Evolutionary conservation across 2,113 vertebrate species (phyloP), one percentile per base, ranked within the genome.

Genomic region (Cricetomys ansorgei): DNA sequence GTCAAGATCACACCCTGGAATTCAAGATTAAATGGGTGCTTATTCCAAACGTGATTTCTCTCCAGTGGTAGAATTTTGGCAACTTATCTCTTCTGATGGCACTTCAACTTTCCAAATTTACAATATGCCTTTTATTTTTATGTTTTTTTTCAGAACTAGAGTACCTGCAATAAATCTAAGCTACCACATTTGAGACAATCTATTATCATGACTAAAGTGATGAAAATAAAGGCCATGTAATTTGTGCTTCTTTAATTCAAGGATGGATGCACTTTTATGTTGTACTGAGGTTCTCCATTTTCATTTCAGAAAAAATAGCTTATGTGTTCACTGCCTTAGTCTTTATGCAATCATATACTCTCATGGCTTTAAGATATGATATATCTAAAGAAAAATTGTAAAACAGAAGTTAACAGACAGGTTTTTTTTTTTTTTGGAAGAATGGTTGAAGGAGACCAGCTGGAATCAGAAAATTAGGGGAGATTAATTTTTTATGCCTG

Each of bases 401-500:
- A 87, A 62, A 43, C 73, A 94, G 75, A 96, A 94, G 67, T 6
- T 89, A 85, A 16, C 25, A 94, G 43, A 64, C n/a, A 27, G 37
- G 11, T 7, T 76, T 57, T 77, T 81, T 57, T 77, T 81, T 69
- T 62, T 84, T 95, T 87, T 77, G 59, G 37, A 87, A 64, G 21
- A 92, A 79, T 89, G 96, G 95, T 83, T 95, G 95, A 97, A 97
- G 29, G 40, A 93, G 62, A 96, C 84, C 34, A 96, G 34, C 48
- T 96, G 85, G 50, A 97, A 97, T 89, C 92, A 94, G 81, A 21
- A 97, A 96, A 96, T 97, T 92, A 96, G 83, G 70, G 64, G 43
- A 97, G 95, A 97, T 97, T 97, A 96, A 95, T 96, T 97, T 98
- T 91, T 45, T 97, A 96, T 95, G 25, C 73, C n/a, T 94, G 62